Percentiles rank a stretch among this genome's conserved stretches.
phyloP scores from a whole-genome alignment of 2,888 invertebrate genomes.

The Drosophila atripex region DNA sequence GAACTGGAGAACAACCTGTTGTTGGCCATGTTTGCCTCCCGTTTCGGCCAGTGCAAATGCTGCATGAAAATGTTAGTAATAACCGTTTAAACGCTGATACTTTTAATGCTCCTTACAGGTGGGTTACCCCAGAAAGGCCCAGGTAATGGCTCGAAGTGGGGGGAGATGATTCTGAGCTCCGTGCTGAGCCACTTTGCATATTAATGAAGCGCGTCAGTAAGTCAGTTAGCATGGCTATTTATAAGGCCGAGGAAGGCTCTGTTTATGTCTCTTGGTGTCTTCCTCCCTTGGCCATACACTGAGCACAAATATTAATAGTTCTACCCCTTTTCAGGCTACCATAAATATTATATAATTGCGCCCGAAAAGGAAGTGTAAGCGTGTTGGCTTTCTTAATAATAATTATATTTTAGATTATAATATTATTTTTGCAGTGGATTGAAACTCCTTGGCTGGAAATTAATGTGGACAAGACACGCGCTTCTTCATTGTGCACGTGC shows the following conservation, averaged over 20 bases:
- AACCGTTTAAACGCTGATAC: constrained; percentile 73
- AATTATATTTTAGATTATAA: background rate
- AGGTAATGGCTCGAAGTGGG: background rate
- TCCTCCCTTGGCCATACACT: constrained; percentile 11
- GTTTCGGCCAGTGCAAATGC: constrained; percentile 54
- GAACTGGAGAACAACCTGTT: constrained; percentile 62
- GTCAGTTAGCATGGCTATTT: constrained; percentile 57
- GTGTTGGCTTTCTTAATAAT: background rate
- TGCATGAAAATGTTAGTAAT: constrained; percentile 72
- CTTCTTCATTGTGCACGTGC: constrained; percentile 48
- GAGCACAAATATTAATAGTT: background rate
- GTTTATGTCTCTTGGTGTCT: background rate
- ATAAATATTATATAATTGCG: no score
- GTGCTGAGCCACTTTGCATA: constrained; percentile 68
- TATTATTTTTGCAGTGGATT: constrained; percentile 1
- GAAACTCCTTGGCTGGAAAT: constrained; percentile 32
- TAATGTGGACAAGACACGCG: constrained; percentile 66
- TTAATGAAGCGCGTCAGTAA: constrained; percentile 63
- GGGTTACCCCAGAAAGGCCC: background rate
- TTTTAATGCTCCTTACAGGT: constrained; percentile 41
- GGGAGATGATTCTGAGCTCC: background rate
- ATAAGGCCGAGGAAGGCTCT: constrained; percentile 45
- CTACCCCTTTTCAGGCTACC: no score
- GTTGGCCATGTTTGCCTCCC: constrained; percentile 41
- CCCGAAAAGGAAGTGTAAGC: no score